Conservation (phyloP, 2,113 vertebrate genomes). For the Myrmecobius fasciatus region DNA sequence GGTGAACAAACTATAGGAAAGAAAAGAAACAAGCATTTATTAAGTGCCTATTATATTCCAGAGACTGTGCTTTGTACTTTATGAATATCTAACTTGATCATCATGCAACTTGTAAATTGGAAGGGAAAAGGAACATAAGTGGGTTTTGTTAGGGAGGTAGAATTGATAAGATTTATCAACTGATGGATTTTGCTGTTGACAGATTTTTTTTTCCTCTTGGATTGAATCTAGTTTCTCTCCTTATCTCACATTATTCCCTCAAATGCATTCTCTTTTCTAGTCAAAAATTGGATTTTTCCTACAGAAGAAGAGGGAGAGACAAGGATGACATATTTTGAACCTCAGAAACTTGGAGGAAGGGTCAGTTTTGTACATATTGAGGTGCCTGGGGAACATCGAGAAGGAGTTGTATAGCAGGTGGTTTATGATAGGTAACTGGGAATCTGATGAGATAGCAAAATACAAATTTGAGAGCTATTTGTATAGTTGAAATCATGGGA, state of each 20-base stretch:
- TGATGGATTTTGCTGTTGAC: not conserved
- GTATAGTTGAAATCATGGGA: not conserved
- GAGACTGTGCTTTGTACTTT: not conserved
- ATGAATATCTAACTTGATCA: not conserved
- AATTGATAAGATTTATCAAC: not conserved
- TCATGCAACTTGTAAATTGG: not conserved
- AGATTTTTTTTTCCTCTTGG: not conserved
- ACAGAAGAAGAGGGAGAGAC: not conserved
- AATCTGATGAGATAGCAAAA: not conserved
- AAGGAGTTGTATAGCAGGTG: not conserved
- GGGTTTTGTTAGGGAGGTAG: not conserved
- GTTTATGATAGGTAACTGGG: not conserved
- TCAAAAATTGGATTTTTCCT: not conserved
- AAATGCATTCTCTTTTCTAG: not conserved
- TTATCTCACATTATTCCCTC: not conserved
- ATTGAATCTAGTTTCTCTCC: not conserved
- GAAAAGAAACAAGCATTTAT: not conserved
- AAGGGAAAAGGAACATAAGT: not conserved
- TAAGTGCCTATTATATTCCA: not conserved
- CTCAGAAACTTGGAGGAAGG: not conserved
- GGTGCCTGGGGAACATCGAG: not conserved
- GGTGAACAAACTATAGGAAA: not conserved
- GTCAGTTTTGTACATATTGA: not conserved
- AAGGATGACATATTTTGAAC: not conserved
- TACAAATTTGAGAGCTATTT: not conserved